phyloP scores from a whole-genome alignment of 2,888 invertebrate genomes.

The Ophioninae sp. region DNA sequence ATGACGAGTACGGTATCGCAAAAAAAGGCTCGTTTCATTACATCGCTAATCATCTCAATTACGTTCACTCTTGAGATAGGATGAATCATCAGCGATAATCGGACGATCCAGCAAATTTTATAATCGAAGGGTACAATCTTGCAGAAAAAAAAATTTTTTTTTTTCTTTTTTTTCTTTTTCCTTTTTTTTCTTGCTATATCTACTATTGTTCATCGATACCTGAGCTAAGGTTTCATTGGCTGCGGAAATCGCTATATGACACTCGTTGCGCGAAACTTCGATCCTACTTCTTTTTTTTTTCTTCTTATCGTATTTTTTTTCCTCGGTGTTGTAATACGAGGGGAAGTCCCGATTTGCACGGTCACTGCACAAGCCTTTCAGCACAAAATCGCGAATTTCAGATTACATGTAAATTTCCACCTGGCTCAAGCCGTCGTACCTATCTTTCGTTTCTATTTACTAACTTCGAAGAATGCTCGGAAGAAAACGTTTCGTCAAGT shows the following conservation, averaged over 20 bases:
- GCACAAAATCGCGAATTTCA: neutral
- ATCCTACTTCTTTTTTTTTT: too few species aligned
- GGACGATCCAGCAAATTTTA: slow-evolving; percentile 1
- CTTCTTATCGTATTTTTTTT: slow-evolving; percentile 19
- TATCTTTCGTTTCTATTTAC: slow-evolving; percentile 1
- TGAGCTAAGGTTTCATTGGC: slow-evolving; percentile 8
- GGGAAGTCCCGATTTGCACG: slow-evolving; percentile 34
- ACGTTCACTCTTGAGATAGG: neutral
- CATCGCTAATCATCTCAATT: neutral
- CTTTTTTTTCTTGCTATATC: neutral
- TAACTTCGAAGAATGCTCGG: neutral
- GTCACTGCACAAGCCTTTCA: slow-evolving; percentile 22
- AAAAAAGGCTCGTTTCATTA: neutral
- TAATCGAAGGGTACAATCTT: neutral
- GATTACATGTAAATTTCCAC: slow-evolving; percentile 39
- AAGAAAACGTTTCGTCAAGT: neutral
- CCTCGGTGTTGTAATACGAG: slow-evolving; percentile 10
- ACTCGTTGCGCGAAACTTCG: slow-evolving; percentile 16
- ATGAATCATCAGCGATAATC: neutral
- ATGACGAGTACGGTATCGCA: neutral
- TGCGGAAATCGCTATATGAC: neutral
- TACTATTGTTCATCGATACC: neutral
- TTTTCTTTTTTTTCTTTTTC: neutral
- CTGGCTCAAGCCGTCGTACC: neutral
- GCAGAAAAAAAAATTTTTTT: neutral